Evolutionary conservation across 2,797 vertebrate species (phyloP), one percentile per base, ranked within the genome.

Genomic region (Cossypha caffra): DNA sequence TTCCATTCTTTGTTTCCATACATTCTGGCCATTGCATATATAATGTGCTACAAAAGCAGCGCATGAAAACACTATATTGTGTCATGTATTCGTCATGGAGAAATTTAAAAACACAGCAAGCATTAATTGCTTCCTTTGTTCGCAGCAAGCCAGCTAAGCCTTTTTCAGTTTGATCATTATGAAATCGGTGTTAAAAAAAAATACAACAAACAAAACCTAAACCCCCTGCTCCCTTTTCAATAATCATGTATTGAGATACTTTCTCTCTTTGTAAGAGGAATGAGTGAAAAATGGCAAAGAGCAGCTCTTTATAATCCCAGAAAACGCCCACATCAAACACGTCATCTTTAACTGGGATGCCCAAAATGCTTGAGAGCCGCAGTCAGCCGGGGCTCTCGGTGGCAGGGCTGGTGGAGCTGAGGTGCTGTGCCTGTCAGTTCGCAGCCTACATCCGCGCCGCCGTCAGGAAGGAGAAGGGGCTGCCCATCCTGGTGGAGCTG

Each of bases 401-500:
- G 45, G 45, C 45, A 47, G 13, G 2, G 37, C 11, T 2, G 61
- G n/a, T 10, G 67, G 26, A 24, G 94, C 84, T 19, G 6, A 48
- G 23, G 51, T 71, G 59, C 51, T 78, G 63, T 54, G 37, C 18
- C 47, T 48, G 47, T 48, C 91, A 99, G 99, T 99, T 99, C 72
- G 99, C 99, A 91, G 98, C 99, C 0, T 99, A 99, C 90, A 99
- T 99, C 64, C 99, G 99, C 50, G 99, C 99, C 6, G 99, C 99
- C 0, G 99, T 99, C 71, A 98, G 99, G 54, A 99, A 99, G 92
- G 99, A 99, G 96, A 99, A 99, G 92, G 99, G 99, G 20, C 98
- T 99, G 72, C 99, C 99, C 42, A 99, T 99, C 97, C 98, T 99
- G 3, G 99, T 99, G 95, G 99, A 99, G 94, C 98, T 99, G 94